Percentiles rank a stretch among this genome's conserved stretches.
Conservation (phyloP, 2,113 vertebrate species). For the Ondatra zibethicus region DNA sequence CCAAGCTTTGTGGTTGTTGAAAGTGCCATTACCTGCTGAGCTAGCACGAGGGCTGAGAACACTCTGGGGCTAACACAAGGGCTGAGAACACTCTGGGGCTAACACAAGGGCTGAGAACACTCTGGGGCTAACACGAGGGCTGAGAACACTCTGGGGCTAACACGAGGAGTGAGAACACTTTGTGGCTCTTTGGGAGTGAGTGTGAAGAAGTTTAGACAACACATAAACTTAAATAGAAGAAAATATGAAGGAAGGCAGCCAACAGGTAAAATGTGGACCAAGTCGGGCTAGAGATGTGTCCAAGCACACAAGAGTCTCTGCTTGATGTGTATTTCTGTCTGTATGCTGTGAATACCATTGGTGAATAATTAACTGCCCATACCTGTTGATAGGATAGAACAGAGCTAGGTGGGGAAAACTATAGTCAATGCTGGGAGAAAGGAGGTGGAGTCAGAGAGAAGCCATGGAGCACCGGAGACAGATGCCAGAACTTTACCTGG, state of each 20-base stretch:
- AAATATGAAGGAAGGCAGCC: slow-evolving; percentile 42
- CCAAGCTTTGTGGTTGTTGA: background rate
- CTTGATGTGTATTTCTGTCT: background rate
- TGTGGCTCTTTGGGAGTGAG: background rate
- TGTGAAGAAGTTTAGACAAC: slow-evolving; percentile 17
- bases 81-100: background rate
- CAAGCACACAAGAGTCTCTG: background rate
- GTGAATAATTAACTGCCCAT: too few relatives aligned
- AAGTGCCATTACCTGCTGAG: background rate
- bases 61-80: background rate
- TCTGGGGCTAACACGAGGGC: background rate
- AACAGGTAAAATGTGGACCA: slow-evolving; percentile 70
- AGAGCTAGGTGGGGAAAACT: too few relatives aligned
- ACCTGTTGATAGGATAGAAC: too few relatives aligned
- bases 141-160: background rate
- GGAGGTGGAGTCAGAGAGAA: too few relatives aligned
- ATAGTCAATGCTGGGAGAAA: too few relatives aligned
- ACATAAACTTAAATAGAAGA: background rate
- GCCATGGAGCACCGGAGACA: too few relatives aligned
- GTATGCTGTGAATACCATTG: too few relatives aligned
- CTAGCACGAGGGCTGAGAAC: background rate
- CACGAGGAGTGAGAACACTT: background rate
- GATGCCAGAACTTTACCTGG: too few relatives aligned
- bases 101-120: background rate
- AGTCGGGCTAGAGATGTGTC: background rate